Evolutionary conservation across 2,888 invertebrate genomes (phyloP).

Genomic region (Phortica magna): DNA sequence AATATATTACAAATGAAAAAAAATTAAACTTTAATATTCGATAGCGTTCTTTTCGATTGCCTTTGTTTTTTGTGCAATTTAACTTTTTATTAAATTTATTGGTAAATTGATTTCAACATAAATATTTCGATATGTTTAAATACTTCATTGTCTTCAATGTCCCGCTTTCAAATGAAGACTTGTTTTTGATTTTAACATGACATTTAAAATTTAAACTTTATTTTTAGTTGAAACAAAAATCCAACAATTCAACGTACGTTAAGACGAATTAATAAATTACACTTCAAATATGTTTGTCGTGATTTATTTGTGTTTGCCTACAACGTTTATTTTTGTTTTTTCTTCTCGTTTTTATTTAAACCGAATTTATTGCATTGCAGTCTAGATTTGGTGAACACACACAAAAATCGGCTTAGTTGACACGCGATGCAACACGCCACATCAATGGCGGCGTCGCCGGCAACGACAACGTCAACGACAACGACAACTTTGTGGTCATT

Average conservation of each 20-base stretch:
- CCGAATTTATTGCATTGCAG: conserved; percentile 10
- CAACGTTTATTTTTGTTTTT: not conserved
- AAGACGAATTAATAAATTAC: conserved; percentile 18
- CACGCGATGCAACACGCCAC: conserved; percentile 20
- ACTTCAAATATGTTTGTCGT: not conserved
- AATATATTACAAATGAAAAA: not conserved
- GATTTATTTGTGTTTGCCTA: not conserved
- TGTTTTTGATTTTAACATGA: not conserved
- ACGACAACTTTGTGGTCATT: not conserved
- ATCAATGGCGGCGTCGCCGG: not conserved
- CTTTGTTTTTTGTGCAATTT: no score
- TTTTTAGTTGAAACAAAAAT: not conserved
- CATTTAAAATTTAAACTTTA: not conserved
- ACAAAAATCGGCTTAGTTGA: conserved; percentile 30
- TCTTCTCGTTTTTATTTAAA: not conserved
- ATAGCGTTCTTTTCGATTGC: no score
- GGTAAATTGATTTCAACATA: no score
- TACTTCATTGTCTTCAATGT: no score
- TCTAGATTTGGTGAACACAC: not conserved
- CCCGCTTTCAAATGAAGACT: not conserved
- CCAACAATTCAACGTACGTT: not conserved
- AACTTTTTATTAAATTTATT: no score
- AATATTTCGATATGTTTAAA: no score
- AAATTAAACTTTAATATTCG: not conserved
- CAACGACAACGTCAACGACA: not conserved